Base-by-base conservation (phyloP, 1,140 invertebrate genomes). In the Brachionus rotundiformis region DNA sequence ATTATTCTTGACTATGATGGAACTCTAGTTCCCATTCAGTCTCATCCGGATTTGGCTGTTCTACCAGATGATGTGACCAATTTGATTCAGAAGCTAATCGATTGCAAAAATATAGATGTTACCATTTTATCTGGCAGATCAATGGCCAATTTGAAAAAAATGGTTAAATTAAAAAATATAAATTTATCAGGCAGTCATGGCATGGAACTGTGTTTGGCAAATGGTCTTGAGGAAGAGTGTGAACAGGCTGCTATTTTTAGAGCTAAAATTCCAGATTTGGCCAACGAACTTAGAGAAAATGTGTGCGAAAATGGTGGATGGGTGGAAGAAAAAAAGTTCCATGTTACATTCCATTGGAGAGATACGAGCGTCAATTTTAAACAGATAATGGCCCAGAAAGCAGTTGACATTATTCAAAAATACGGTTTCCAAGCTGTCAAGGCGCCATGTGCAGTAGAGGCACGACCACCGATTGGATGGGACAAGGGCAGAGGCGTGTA, bases 1-100 rank as follows among this genome's bases (percentile, higher is more conserved):
- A 92, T 95, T 2, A 88, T 95, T 1, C 87, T 95, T 83, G 94
- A 95, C 88, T 95, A 95, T 86, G 94, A 95, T 85, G 94, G 94
- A 19, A 95, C 94, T 0, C 86, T 95, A 82, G 93, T 94, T 0
- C 93, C 94, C 0, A 93, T 95, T 83, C 93, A 93, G 0, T 92
- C 93, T 0, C 94, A 95, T 88, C 94, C 94, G 0, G 93, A 95
- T 87, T 88, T 95, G 39, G 94, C 94, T 27, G 92, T 92, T 5
- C 88, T 95, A 25, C 94, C 94, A 0, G 86, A 91, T 4, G 94
- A 95, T 87, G 94, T 94, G 92, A 68, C 29, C 25, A 27, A 68
- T 36, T 41, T 82, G 36, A 33, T 82, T 13, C 19, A 81, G 41
- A 65, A 36, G 19, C 4, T 81, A 25, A 47, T 63, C 13, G 31